Conservation (phyloP, 2,797 vertebrate species). For the Oceanodroma leucorhoa region DNA sequence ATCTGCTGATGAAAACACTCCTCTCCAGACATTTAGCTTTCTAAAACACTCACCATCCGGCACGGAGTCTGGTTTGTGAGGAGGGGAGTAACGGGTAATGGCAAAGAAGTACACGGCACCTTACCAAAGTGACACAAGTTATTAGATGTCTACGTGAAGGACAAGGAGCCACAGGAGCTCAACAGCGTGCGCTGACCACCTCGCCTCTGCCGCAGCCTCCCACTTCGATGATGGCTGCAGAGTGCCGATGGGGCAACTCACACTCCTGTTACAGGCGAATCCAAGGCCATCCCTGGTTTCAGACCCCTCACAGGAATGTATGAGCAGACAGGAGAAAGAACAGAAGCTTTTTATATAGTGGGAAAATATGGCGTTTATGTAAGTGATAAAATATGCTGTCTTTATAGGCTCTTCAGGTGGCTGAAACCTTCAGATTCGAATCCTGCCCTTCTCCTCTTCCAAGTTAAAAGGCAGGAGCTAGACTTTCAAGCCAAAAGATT, state of each 20-base stretch:
- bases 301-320: background rate
- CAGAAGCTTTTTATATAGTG: constrained; percentile 13
- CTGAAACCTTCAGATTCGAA: constrained; percentile 3
- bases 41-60: background rate
- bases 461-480: constrained; percentile 33
- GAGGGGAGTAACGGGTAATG: background rate
- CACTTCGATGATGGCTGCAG: background rate
- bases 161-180: background rate
- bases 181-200: accelerated
- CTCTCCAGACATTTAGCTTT: background rate
- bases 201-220: background rate
- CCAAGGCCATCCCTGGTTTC: background rate
- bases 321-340: background rate
- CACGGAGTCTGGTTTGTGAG: background rate
- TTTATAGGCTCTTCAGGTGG: constrained; percentile 36
- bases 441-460: constrained; percentile 7
- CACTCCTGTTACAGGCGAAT: background rate
- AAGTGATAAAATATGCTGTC: constrained; percentile 43
- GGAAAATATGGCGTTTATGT: background rate
- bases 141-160: background rate
- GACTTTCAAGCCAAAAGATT: constrained; percentile 50
- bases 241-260: background rate
- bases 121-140: background rate
- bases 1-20: background rate
- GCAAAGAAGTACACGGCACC: background rate